Evolutionary conservation across 2,113 vertebrate genomes (phyloP).

Genomic region (Paratilapia polleni): DNA sequence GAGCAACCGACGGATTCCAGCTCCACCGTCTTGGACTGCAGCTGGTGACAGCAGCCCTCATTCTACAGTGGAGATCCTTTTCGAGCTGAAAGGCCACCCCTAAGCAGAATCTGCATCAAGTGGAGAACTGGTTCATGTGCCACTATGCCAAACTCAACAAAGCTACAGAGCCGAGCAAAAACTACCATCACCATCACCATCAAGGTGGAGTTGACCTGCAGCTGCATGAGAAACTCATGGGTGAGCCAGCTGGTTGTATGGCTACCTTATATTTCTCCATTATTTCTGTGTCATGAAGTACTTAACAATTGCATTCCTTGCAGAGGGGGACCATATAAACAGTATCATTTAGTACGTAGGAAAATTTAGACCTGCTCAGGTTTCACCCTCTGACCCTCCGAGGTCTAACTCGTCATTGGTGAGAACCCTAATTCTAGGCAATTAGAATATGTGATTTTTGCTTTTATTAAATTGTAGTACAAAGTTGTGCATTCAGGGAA

Average conservation of each 20-base stretch:
- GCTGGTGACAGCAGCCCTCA: background rate
- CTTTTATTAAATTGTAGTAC: background rate
- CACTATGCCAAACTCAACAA: background rate
- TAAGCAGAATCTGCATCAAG: background rate
- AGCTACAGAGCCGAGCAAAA: background rate
- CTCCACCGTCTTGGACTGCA: background rate
- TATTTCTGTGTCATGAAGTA: background rate
- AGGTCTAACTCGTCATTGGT: background rate
- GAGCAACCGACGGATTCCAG: background rate
- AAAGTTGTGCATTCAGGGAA: background rate
- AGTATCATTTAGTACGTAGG: background rate
- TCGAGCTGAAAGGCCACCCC: background rate
- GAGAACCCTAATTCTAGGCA: background rate
- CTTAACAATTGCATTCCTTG: background rate
- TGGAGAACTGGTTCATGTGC: fast-evolving
- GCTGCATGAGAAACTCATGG: background rate
- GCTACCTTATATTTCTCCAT: background rate
- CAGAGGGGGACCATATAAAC: background rate
- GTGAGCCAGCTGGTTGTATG: background rate
- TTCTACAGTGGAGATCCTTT: too few relatives aligned
- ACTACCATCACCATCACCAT: background rate
- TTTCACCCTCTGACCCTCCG: background rate
- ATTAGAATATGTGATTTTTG: too few relatives aligned
- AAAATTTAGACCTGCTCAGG: background rate
- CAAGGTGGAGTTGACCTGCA: background rate